Percentiles rank a stretch among this genome's conserved stretches.
phyloP scores from a whole-genome alignment of 2,888 invertebrate genomes.

The Thyatira batis region DNA sequence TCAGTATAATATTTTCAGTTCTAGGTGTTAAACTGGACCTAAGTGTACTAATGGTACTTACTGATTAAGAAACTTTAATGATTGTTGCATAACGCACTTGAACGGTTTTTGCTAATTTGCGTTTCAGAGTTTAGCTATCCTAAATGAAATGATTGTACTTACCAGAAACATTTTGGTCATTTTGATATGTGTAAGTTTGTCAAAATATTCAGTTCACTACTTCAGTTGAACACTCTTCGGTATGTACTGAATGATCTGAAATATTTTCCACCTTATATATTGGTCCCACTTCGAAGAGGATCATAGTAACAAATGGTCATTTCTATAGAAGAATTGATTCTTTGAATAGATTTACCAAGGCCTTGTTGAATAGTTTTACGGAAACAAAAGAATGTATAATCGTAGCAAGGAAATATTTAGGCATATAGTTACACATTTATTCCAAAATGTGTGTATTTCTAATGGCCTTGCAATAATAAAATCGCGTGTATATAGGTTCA shows the following conservation, averaged over 20 bases:
- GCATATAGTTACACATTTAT: constrained; percentile 1
- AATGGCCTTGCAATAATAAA: background rate
- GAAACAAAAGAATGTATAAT: constrained; percentile 77
- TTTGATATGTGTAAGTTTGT: constrained; percentile 23
- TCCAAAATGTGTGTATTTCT: constrained; percentile 1
- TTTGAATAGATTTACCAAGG: constrained; percentile 63
- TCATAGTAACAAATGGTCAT: constrained; percentile 49
- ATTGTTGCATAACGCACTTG: background rate
- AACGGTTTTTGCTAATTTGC: no score
- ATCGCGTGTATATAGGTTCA: no score
- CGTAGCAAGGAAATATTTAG: constrained; percentile 26
- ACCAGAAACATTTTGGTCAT: constrained; percentile 49
- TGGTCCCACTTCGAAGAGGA: constrained; percentile 47
- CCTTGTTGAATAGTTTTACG: constrained; percentile 51
- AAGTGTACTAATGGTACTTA: no score
- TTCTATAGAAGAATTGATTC: constrained; percentile 55
- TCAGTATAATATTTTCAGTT: no score
- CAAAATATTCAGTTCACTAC: constrained; percentile 28
- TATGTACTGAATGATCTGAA: constrained; percentile 47
- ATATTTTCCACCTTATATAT: constrained; percentile 62
- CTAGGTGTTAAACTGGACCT: no score
- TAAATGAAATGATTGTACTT: constrained; percentile 23
- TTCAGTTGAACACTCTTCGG: constrained; percentile 34
- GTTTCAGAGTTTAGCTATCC: background rate
- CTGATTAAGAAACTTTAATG: no score